phyloP scores from a whole-genome alignment of 2,888 invertebrate genomes.

The Leptinotarsa rubiginosa region DNA sequence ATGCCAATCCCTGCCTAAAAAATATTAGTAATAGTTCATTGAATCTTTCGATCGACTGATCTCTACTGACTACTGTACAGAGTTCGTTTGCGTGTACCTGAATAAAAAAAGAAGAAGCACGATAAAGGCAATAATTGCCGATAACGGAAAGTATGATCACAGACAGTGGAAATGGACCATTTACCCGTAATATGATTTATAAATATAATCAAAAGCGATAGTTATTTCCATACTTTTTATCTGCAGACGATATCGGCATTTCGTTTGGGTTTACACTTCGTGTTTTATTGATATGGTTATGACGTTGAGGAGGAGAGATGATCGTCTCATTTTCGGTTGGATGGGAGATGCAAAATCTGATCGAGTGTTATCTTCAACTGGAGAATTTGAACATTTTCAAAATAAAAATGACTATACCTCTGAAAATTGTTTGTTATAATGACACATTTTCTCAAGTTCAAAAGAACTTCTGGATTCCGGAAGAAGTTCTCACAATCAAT shows the following conservation, averaged over 20 bases:
- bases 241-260: slow-evolving; percentile 20
- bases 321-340: not conserved
- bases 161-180: slow-evolving; percentile 55
- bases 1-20: no score
- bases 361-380: no score
- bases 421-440: no score
- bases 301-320: not conserved
- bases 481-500: no score
- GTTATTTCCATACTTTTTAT: slow-evolving; percentile 36
- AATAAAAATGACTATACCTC: no score
- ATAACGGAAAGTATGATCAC: slow-evolving; percentile 55
- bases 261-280: slow-evolving; percentile 5
- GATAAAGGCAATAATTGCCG: slow-evolving; percentile 48
- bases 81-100: not conserved
- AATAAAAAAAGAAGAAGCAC: slow-evolving; percentile 22
- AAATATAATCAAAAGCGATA: slow-evolving; percentile 54
- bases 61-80: not conserved
- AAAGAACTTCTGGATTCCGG: no score
- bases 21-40: no score
- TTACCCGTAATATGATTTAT: slow-evolving; percentile 56
- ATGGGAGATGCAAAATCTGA: not conserved
- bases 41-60: not conserved
- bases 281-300: slow-evolving; percentile 15
- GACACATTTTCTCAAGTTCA: no score
- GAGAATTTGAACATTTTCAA: no score